Evolutionary conservation across 2,797 vertebrate genomes (phyloP).

Genomic region (Pampus argenteus): DNA sequence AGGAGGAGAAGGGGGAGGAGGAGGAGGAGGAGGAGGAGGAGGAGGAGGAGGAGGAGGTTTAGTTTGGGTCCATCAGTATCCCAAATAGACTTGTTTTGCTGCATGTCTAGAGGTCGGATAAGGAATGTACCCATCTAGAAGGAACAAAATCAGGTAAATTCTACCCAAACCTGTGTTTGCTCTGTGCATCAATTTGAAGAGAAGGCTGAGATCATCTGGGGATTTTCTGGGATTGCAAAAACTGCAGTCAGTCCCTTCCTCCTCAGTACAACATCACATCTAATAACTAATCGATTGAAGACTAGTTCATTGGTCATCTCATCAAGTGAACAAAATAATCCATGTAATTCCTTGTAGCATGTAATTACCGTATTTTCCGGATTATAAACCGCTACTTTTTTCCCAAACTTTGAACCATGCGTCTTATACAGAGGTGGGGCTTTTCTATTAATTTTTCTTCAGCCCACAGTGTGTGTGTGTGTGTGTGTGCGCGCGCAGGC

Average conservation of each 20-base stretch:
- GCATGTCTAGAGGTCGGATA: conserved; percentile 28
- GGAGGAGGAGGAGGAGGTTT: conserved; percentile 60
- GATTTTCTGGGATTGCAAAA: conserved; percentile 33
- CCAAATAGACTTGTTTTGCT: conserved; percentile 59
- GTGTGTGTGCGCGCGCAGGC: too few species aligned
- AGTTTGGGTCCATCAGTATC: conserved; percentile 57
- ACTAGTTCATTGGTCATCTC: not conserved
- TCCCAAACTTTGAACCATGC: too few species aligned
- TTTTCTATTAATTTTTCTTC: too few species aligned
- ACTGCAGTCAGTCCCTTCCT: not conserved
- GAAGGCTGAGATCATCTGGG: conserved; percentile 27
- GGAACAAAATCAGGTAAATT: conserved; percentile 39
- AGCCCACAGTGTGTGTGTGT: too few species aligned
- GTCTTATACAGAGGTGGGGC: too few species aligned
- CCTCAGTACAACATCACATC: not conserved
- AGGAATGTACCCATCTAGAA: conserved; percentile 7
- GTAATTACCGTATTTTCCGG: too few species aligned
- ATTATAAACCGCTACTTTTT: too few species aligned
- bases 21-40: conserved; percentile 34
- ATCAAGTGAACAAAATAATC: conserved; percentile 3
- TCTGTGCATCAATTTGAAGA: conserved; percentile 23
- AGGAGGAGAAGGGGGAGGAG: conserved; percentile 36
- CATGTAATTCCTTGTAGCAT: not conserved
- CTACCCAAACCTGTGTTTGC: conserved; percentile 20
- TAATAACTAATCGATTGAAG: conserved; percentile 8